Percentiles rank a stretch among this genome's conserved stretches.
These are phyloP conservation scores for Squalus acanthias DNA, from an alignment of 2,797 vertebrate genomes.

Conservation along the genomic window DNA sequence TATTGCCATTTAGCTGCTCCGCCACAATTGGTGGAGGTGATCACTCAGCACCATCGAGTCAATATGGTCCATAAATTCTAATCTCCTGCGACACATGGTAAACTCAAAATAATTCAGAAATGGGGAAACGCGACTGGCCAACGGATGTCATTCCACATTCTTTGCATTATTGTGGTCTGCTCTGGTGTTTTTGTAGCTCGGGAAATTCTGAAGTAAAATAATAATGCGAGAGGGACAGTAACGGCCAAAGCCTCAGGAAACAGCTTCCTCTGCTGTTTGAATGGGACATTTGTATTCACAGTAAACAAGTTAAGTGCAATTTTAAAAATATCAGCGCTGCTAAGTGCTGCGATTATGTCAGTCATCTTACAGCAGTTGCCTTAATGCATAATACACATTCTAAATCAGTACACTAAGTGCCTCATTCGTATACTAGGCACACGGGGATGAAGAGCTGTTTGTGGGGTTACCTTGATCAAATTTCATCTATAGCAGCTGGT, in stretches of 20 bases:
- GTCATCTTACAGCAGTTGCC: constrained; percentile 56
- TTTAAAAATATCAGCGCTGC: constrained; percentile 55
- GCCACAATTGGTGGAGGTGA: constrained; percentile 17
- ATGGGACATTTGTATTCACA: constrained; percentile 58
- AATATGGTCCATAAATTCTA: neutral
- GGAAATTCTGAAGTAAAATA: constrained; percentile 44
- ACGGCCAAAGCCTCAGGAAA: constrained; percentile 43
- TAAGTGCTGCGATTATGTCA: constrained; percentile 56
- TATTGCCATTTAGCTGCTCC: neutral
- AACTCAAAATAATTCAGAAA: constrained; percentile 44
- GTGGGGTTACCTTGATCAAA: constrained; percentile 67
- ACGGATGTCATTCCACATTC: constrained; percentile 22
- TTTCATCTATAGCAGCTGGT: constrained; percentile 73
- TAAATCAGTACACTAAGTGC: constrained; percentile 49
- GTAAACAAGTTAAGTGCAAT: constrained; percentile 57
- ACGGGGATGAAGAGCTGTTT: constrained; percentile 59
- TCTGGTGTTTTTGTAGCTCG: constrained; percentile 46
- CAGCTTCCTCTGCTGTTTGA: constrained; percentile 49
- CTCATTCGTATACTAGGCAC: constrained; percentile 47
- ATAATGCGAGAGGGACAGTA: constrained; percentile 49
- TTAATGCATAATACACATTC: constrained; percentile 52
- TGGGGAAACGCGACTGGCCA: constrained; percentile 49
- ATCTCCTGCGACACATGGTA: constrained; percentile 27
- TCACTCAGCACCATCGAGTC: neutral
- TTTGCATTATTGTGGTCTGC: constrained; percentile 45